Evolutionary conservation across 2,797 vertebrate genomes (phyloP), one percentile per base, ranked within the genome.

Genomic region (Nyctibius grandis): DNA sequence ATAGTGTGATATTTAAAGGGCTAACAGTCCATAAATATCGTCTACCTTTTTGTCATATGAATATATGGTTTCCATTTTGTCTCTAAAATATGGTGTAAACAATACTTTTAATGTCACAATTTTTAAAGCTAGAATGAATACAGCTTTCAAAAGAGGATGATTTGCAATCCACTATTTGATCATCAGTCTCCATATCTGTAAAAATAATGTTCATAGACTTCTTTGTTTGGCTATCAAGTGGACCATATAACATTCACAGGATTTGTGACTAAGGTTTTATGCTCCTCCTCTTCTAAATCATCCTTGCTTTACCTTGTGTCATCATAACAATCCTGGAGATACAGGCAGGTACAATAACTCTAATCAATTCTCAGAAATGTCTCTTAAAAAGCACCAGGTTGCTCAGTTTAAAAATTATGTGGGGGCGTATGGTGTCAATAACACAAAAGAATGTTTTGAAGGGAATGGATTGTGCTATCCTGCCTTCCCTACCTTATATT

Each of bases 41-140:
- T 74, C 17, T 38, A 40, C 10, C 25, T 82, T 91, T 92, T 59
- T 94, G 78, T 80, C 78, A 64, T 67, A 23, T 50, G 19, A 82
- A 64, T 93, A 38, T n/a, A 68, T 12, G 7, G 5, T 44, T 95
- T 89, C 60, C 22, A 83, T 91, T 88, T 91, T 89, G 11, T 72
- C 78, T 89, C 26, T 93, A 83, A 96, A 95, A 83, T 91, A 92
- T 40, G 31, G 12, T 78, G 50, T 54, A 95, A 90, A 93, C 11
- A 17, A 64, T 77, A 78, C 68, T 88, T 93, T 91, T 90, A 90
- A 72, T 89, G 21, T 6, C 19, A 10, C 25, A 50, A 29, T 54
- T 91, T 95, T 91, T 85, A 93, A 83, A 87, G 26, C 10, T 80
- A 51, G 51, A 85, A 85, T 61, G 38, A 89, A 64, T 53, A 42